These are phyloP conservation scores for Actinernus sp. DNA, from an alignment of 92 coral and sea anemone species.

Conservation along the genomic window DNA sequence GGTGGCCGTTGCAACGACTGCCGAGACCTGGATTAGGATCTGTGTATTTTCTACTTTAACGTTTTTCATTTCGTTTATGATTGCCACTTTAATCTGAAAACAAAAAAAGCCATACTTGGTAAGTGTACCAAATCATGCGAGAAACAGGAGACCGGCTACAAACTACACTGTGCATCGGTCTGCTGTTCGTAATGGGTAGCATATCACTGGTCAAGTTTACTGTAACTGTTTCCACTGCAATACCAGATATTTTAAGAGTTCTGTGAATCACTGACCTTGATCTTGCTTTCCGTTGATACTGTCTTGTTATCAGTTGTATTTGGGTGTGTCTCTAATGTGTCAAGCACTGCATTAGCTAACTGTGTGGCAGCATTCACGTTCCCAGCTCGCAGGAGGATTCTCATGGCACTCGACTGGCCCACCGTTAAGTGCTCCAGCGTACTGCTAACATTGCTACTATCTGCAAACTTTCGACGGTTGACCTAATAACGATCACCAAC, in stretches of 20 bases:
- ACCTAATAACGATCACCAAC: no score
- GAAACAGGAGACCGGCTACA: no score
- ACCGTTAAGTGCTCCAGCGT: conserved; percentile 20
- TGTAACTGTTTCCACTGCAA: no score
- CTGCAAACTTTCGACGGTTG: background rate
- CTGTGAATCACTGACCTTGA: background rate
- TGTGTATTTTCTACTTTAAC: conserved; percentile 46
- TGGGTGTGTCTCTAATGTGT: conserved; percentile 5
- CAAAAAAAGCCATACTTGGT: no score
- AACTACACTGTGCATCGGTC: no score
- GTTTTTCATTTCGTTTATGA: conserved; percentile 21
- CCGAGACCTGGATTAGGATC: conserved; percentile 50
- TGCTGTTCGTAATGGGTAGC: no score
- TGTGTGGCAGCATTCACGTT: conserved; percentile 72
- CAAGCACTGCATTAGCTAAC: conserved; percentile 80
- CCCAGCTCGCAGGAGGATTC: conserved; percentile 54
- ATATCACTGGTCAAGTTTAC: no score
- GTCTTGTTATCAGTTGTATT: background rate
- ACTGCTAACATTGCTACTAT: conserved; percentile 1
- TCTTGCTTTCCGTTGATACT: background rate
- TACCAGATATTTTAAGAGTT: no score
- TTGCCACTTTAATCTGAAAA: conserved; percentile 39
- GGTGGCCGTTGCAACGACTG: conserved; percentile 55
- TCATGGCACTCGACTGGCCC: conserved; percentile 66
- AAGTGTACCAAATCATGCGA: no score